Evolutionary conservation across 1,140 invertebrate species (phyloP).

Genomic region (Periplaneta americana): DNA sequence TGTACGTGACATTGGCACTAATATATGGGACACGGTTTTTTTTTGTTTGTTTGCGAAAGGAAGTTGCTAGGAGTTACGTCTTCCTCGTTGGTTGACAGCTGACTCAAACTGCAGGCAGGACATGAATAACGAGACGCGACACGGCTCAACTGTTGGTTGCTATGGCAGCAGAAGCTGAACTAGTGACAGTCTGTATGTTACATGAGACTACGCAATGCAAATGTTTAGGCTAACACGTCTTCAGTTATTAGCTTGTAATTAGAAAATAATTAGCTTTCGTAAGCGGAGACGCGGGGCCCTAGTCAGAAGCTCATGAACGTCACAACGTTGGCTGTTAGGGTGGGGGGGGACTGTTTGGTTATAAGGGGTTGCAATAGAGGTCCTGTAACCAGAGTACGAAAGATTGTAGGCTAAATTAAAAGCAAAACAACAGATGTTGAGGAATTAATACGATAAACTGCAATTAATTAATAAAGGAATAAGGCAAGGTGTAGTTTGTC

Average conservation of each 20-base stretch:
- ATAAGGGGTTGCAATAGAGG: background rate
- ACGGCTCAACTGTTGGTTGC: background rate
- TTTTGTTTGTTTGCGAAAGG: background rate
- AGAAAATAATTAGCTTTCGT: slow-evolving; percentile 15
- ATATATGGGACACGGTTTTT: too few species aligned
- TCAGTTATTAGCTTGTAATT: slow-evolving; percentile 16
- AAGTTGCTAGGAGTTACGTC: background rate
- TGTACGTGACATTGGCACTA: too few species aligned
- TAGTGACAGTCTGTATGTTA: slow-evolving; percentile 6
- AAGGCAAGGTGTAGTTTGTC: too few species aligned
- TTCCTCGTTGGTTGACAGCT: background rate
- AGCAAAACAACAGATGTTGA: background rate
- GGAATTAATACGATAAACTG: background rate
- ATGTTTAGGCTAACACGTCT: slow-evolving; percentile 15
- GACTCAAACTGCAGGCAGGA: too few species aligned
- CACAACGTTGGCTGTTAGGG: background rate
- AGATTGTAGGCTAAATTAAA: background rate
- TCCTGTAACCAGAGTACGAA: background rate
- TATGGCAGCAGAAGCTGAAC: background rate
- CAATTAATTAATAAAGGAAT: background rate
- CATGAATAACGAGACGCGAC: background rate
- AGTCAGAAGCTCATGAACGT: slow-evolving; percentile 7
- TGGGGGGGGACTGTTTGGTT: background rate
- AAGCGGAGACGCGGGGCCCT: slow-evolving; percentile 5
- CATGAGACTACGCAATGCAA: slow-evolving; percentile 9